These are phyloP conservation scores for Eupithecia tripunctaria DNA, from an alignment of 2,888 invertebrate genomes.

Conservation along the genomic window DNA sequence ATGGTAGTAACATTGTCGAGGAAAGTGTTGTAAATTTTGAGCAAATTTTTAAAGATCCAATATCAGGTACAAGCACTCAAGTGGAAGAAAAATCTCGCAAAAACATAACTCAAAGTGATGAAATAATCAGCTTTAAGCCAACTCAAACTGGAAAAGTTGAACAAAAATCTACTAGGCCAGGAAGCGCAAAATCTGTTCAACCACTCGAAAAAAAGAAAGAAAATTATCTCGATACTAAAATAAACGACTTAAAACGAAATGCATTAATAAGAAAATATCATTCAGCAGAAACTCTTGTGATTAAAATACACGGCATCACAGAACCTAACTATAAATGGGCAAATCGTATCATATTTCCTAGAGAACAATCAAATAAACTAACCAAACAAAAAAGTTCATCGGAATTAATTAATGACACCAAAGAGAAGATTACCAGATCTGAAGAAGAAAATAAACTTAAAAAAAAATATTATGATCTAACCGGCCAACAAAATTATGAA, in stretches of 20 bases:
- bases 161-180: neutral
- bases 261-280: conserved; percentile 35
- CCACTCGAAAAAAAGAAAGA: neutral
- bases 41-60: neutral
- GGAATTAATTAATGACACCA: conserved; percentile 60
- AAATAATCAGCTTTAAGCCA: neutral
- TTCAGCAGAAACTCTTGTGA: conserved; percentile 45
- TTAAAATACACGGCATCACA: conserved; percentile 18
- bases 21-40: neutral
- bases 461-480: neutral
- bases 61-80: neutral
- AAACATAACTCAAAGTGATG: neutral
- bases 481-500: neutral
- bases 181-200: neutral
- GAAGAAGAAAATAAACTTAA: conserved; percentile 38
- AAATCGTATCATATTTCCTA: conserved; percentile 61
- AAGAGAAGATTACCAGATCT: conserved; percentile 50
- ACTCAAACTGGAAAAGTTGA: neutral
- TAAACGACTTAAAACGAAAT: neutral
- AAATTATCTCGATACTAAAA: neutral
- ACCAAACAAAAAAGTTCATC: conserved; percentile 54
- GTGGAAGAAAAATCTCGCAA: neutral
- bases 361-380: conserved; percentile 32
- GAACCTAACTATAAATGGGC: conserved; percentile 46
- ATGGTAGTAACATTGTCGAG: neutral